Percentiles rank a stretch among this genome's conserved stretches.
Evolutionary conservation across 2,888 invertebrate genomes (phyloP).

Genomic region (Coremacera marginata): DNA sequence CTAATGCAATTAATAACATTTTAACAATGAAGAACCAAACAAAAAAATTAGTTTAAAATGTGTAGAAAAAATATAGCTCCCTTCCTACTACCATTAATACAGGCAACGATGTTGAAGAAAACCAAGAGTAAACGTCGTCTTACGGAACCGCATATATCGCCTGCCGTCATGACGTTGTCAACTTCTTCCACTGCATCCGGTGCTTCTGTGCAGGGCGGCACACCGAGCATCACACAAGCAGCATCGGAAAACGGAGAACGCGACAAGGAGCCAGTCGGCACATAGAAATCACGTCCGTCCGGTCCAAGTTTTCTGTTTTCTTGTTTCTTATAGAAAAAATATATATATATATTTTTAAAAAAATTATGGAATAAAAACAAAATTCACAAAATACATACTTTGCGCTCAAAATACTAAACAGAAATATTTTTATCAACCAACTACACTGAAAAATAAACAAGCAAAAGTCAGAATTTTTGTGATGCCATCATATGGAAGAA

Average conservation of each 20-base stretch:
- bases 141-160: slow-evolving; percentile 82
- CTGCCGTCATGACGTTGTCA: slow-evolving; percentile 63
- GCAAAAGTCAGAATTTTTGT: background rate
- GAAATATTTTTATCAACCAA: background rate
- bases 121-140: slow-evolving; percentile 97
- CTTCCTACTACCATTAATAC: slow-evolving; percentile 56
- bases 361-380: slow-evolving; percentile 33
- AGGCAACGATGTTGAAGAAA: slow-evolving; percentile 99
- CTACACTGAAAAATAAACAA: background rate
- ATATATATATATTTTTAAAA: slow-evolving; percentile 36
- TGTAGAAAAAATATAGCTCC: background rate
- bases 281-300: slow-evolving; percentile 68
- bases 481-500: no score
- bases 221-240: slow-evolving; percentile 53
- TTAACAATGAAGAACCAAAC: background rate
- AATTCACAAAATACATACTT: slow-evolving; percentile 7
- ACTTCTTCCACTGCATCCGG: slow-evolving; percentile 54
- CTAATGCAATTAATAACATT: background rate
- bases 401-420: background rate
- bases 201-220: slow-evolving; percentile 51
- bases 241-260: slow-evolving; percentile 66
- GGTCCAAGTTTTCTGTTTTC: slow-evolving; percentile 70
- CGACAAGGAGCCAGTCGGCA: slow-evolving; percentile 62
- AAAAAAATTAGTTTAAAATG: background rate
- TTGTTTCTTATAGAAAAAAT: slow-evolving; percentile 65